Conservation (phyloP, 2,797 vertebrate genomes). For the Columba guinea region DNA sequence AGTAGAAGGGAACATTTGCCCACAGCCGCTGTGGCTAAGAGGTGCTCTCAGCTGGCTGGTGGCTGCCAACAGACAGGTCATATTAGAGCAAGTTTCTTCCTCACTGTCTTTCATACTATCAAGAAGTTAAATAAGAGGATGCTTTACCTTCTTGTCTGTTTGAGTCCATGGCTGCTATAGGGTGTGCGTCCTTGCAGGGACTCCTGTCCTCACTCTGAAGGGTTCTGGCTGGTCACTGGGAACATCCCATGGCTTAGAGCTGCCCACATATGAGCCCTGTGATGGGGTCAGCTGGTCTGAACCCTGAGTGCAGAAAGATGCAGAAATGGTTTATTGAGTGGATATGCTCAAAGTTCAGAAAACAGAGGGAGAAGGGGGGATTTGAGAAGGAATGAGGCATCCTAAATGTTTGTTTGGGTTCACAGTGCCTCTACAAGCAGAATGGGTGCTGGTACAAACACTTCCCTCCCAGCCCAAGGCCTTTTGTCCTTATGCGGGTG, state of each 20-base stretch:
- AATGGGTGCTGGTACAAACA: not conserved
- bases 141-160: slow-evolving; percentile 77
- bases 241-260: slow-evolving; percentile 65
- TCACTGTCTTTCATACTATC: not conserved
- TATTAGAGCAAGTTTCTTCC: not conserved
- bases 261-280: slow-evolving; percentile 67
- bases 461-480: not conserved
- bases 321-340: slow-evolving; percentile 67
- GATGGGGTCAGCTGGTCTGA: slow-evolving; percentile 60
- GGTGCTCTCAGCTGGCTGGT: not conserved
- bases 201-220: slow-evolving; percentile 67
- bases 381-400: not conserved
- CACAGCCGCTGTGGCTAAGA: not conserved
- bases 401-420: not conserved
- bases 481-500: not conserved
- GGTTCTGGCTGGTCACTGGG: slow-evolving; percentile 64
- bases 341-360: not conserved
- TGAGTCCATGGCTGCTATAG: slow-evolving; percentile 73
- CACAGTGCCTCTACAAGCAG: not conserved
- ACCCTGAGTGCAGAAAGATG: slow-evolving; percentile 73
- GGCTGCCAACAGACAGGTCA: not conserved
- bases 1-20: not conserved
- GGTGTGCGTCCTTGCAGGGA: slow-evolving; percentile 43
- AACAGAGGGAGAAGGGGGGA: not conserved
- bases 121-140: slow-evolving; percentile 51